Evolutionary conservation across 1,140 invertebrate species (phyloP).

Genomic region (Drosophila ercepeae): DNA sequence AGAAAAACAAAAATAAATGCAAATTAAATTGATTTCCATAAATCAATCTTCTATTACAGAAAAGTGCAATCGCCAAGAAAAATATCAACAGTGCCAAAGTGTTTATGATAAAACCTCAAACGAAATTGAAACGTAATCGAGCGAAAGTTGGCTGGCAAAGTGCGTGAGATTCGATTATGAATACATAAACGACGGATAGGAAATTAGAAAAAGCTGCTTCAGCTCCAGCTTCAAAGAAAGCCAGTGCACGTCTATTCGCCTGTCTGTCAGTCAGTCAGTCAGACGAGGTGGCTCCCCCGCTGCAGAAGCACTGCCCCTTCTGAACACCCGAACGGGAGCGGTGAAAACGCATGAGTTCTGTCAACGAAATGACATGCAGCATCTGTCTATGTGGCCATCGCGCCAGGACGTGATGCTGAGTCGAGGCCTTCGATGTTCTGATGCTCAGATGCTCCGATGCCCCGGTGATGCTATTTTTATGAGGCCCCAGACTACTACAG

Average conservation of each 20-base stretch:
- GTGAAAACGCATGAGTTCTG: slow-evolving; percentile 69
- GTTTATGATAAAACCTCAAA: slow-evolving; percentile 53
- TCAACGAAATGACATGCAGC: slow-evolving; percentile 80
- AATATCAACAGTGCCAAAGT: slow-evolving; percentile 26
- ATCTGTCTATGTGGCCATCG: slow-evolving; percentile 73
- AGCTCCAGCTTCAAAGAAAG: slow-evolving; percentile 64
- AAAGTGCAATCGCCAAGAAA: slow-evolving; percentile 47
- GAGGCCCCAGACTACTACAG: slow-evolving; percentile 52
- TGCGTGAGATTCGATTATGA: slow-evolving; percentile 28
- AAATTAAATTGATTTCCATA: slow-evolving; percentile 14
- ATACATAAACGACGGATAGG: slow-evolving; percentile 26
- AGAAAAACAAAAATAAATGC: no score
- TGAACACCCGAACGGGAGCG: slow-evolving; percentile 3
- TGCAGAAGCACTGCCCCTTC: slow-evolving; percentile 12
- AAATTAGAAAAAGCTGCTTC: slow-evolving; percentile 7
- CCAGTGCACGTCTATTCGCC: slow-evolving; percentile 7
- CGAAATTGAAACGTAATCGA: slow-evolving; percentile 78
- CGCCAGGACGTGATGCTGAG: slow-evolving; percentile 76
- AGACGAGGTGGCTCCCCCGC: slow-evolving; percentile 2
- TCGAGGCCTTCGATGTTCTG: slow-evolving; percentile 17
- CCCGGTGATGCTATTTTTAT: slow-evolving; percentile 75
- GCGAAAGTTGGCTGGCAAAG: slow-evolving; percentile 55
- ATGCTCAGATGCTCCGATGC: slow-evolving; percentile 9
- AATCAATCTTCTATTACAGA: slow-evolving; percentile 55
- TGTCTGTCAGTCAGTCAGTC: slow-evolving; percentile 19